phyloP scores from a whole-genome alignment of 2,113 vertebrate species.

The Labrus mixtus region DNA sequence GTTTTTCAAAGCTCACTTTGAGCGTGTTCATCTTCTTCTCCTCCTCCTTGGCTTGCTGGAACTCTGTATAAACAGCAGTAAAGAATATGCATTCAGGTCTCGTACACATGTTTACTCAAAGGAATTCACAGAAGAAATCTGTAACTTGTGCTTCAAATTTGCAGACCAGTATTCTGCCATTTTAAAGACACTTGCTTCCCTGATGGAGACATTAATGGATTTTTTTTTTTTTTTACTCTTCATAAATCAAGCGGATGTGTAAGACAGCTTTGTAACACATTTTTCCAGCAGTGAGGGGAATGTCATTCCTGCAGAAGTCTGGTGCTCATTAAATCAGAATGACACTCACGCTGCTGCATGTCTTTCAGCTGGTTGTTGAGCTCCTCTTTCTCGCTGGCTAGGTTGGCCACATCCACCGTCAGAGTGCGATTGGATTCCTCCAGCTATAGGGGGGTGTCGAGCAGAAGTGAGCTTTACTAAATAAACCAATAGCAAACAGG shows the following conservation, averaged over 20 bases:
- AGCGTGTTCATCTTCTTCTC: conserved; percentile 83
- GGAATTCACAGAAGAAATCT: conserved; percentile 1
- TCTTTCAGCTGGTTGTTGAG: conserved; percentile 96
- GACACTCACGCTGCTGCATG: conserved; percentile 90
- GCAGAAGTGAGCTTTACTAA: conserved; percentile 14
- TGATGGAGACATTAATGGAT: background rate
- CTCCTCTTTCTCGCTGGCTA: conserved; percentile 98
- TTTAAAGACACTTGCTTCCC: background rate
- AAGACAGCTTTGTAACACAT: conserved; percentile 30
- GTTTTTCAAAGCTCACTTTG: conserved; percentile 91
- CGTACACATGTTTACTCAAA: conserved; percentile 3
- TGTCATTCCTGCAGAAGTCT: conserved; percentile 1
- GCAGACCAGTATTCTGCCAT: background rate
- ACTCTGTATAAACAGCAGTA: conserved; percentile 80
- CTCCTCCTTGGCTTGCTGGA: conserved; percentile 87
- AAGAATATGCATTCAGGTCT: conserved; percentile 20
- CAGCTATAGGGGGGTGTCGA: conserved; percentile 79
- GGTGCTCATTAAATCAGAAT: conserved; percentile 23
- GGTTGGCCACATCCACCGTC: conserved; percentile 95
- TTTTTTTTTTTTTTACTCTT: background rate
- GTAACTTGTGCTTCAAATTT: background rate
- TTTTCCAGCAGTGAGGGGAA: conserved; percentile 24
- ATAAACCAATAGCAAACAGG: background rate
- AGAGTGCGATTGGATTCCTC: conserved; percentile 97
- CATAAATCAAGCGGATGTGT: conserved; percentile 3